Evolutionary conservation across 1,140 invertebrate genomes (phyloP), one percentile per base, ranked within the genome.

Genomic region (Euura lappo): DNA sequence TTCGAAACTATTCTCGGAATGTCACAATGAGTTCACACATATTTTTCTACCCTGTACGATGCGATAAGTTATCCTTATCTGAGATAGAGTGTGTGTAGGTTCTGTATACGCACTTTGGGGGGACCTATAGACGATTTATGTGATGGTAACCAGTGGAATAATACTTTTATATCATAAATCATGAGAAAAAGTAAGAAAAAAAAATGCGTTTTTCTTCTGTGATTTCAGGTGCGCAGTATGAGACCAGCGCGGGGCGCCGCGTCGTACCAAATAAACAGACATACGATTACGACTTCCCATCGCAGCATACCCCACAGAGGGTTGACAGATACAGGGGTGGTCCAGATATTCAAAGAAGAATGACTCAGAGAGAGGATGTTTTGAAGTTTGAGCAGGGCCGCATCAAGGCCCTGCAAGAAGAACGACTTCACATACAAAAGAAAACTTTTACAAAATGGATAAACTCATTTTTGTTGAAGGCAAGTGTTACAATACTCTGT

Each of bases 361-460:
- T 96, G 94, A 95, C 93, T 85, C 94, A 96, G 88, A 90, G 95
- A 71, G 95, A 97, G 88, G 95, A 96, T 86, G 93, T 95, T 72
- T 91, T 95, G 79, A 98, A 98, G 86, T 99, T 98, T 88, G 98
- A 99, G 91, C 96, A 95, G 88, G 95, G 95, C 80, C 93, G 98
- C 72, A 99, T 99, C 83, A 95, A 96, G 89, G 95, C 96, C 81
- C 91, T 99, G 81, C 97, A 99, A 84, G 97, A 99, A 86, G 98
- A 99, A 89, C 92, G 98, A 75, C 89, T 99, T 71, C 94, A 98
- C 87, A 99, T 99, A 79, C 98, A 99, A 89, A 99, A 99, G 91
- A 99, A 99, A 88, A 99, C 98, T 6, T 99, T 99, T 88, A 99
- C 98, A 81, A 99, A 99, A 97, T 99, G 98, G 98, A 97, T 99